phyloP scores from a whole-genome alignment of 1,140 invertebrate species.

The Belonocnema kinseyi region DNA sequence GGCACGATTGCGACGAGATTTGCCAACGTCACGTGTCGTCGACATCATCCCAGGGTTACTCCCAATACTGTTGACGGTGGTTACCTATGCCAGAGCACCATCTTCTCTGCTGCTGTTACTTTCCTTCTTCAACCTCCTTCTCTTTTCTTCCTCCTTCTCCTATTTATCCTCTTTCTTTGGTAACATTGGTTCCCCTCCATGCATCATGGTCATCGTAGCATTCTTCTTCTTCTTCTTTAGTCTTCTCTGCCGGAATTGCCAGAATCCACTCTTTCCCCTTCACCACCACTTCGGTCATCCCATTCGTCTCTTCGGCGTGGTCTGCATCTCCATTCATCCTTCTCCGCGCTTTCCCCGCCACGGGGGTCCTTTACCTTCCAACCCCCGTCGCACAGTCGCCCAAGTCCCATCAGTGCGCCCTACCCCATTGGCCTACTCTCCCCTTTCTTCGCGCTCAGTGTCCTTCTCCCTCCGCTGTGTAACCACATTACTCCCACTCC shows the following conservation, averaged over 20 bases:
- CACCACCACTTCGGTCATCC: constrained; percentile 49
- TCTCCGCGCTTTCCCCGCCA: background rate
- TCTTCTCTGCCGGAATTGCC: constrained; percentile 34
- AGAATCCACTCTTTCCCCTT: constrained; percentile 50
- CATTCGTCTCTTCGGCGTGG: constrained; percentile 62
- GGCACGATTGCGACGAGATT: constrained; percentile 61
- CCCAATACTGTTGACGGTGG: constrained; percentile 54
- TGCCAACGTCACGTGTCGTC: constrained; percentile 71
- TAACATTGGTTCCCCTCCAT: background rate
- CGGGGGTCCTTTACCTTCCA: constrained; percentile 45
- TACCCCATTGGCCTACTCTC: constrained; percentile 43
- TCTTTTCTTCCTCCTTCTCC: constrained; percentile 35
- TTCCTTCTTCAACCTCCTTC: constrained; percentile 38
- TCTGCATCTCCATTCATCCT: constrained; percentile 67
- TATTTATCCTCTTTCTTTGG: background rate
- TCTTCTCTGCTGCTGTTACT: constrained; percentile 34
- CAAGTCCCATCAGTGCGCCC: constrained; percentile 61
- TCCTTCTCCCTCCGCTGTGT: background rate
- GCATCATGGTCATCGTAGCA: background rate
- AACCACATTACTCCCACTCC: constrained; percentile 26
- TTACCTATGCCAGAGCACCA: constrained; percentile 47
- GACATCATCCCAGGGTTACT: constrained; percentile 64
- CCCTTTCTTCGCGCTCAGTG: background rate
- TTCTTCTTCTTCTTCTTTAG: background rate
- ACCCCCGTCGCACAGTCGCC: constrained; percentile 49